Evolutionary conservation across 2,888 invertebrate species (phyloP).

Genomic region (Xestia sexstrigata): DNA sequence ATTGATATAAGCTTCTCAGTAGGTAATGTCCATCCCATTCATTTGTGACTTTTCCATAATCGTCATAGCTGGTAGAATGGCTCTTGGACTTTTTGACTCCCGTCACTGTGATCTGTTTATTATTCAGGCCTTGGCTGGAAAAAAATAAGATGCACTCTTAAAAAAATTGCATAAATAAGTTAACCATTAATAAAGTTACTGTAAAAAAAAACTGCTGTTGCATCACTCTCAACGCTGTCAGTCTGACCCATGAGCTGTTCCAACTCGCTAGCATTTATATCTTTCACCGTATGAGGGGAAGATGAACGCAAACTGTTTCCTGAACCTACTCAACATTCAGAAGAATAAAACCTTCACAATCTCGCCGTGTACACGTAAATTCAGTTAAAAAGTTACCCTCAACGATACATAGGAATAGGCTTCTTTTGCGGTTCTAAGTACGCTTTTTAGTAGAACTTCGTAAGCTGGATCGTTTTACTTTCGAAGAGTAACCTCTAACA

Average conservation of each 20-base stretch:
- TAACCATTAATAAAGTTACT: too few species aligned
- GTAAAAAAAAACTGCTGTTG: too few species aligned
- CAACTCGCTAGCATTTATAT: conserved; percentile 57
- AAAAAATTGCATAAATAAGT: too few species aligned
- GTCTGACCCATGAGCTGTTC: background rate
- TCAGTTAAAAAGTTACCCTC: conserved; percentile 71
- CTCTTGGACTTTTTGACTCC: too few species aligned
- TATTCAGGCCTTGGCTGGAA: too few species aligned
- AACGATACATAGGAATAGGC: conserved; percentile 35
- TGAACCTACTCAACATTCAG: conserved; percentile 85
- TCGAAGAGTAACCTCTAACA: conserved; percentile 1
- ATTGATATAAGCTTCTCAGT: too few species aligned
- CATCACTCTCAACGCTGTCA: too few species aligned
- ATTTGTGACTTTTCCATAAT: too few species aligned
- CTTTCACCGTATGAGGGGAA: conserved; percentile 68
- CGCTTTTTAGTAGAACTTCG: conserved; percentile 18
- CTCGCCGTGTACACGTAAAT: conserved; percentile 77
- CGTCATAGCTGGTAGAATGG: too few species aligned
- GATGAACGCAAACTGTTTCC: conserved; percentile 84
- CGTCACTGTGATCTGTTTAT: too few species aligned
- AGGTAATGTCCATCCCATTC: too few species aligned
- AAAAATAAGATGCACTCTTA: too few species aligned
- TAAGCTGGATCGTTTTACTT: conserved; percentile 13
- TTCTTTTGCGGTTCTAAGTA: conserved; percentile 15
- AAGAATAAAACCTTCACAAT: conserved; percentile 85